Evolutionary conservation across 2,888 invertebrate genomes (phyloP).

Genomic region (Conops quadrifasciatus): DNA sequence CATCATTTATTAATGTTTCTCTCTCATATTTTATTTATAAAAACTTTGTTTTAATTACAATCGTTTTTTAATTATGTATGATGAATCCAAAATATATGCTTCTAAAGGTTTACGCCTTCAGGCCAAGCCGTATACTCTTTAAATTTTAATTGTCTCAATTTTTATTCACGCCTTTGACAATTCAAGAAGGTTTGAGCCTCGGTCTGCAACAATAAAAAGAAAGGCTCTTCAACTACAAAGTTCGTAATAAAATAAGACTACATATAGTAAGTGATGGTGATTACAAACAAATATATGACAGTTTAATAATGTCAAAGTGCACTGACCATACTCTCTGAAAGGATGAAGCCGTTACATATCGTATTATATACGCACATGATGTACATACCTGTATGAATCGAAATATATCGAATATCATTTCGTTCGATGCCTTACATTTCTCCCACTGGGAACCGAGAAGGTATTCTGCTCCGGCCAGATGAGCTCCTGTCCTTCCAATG

Average conservation of each 20-base stretch:
- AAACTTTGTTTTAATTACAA: background rate
- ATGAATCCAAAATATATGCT: no score
- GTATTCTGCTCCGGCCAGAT: slow-evolving; percentile 41
- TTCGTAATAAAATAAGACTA: no score
- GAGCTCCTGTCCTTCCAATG: slow-evolving; percentile 40
- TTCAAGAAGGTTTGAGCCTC: slow-evolving; percentile 59
- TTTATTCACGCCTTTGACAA: slow-evolving; percentile 58
- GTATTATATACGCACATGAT: background rate
- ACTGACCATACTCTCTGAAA: background rate
- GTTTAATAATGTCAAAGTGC: background rate
- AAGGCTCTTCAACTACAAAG: no score
- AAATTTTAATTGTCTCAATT: background rate
- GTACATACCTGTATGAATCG: slow-evolving; percentile 59
- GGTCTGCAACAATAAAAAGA: slow-evolving; percentile 42
- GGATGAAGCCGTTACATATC: no score
- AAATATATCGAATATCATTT: slow-evolving; percentile 62
- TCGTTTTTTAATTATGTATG: background rate
- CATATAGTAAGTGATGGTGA: no score
- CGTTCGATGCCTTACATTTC: slow-evolving; percentile 60
- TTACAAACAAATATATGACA: background rate
- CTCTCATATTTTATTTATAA: slow-evolving; percentile 1
- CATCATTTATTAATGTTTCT: background rate
- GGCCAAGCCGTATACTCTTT: background rate
- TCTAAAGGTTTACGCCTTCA: background rate
- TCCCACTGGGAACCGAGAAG: slow-evolving; percentile 54